A percentile compares a stretch with the other conserved stretches of the same genome.
Evolutionary conservation across 2,888 invertebrate genomes (phyloP).

Genomic region (Nesidiocoris tenuis): DNA sequence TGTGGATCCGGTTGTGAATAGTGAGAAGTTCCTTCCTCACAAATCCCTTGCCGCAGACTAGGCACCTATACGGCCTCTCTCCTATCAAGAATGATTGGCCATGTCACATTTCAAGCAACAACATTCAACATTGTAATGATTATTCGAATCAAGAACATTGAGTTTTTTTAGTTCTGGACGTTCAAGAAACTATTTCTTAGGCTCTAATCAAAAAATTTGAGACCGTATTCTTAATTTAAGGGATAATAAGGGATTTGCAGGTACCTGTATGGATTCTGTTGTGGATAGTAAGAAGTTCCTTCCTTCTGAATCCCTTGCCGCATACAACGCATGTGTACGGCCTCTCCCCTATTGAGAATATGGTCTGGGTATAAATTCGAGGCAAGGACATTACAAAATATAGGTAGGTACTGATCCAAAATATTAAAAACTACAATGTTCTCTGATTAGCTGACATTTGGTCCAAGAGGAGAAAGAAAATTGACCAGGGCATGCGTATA

Average conservation of each 20-base stretch:
- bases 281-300: slow-evolving; percentile 54
- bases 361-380: background rate
- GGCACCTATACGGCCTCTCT: slow-evolving; percentile 52
- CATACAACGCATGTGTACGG: slow-evolving; percentile 52
- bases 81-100: slow-evolving; percentile 37
- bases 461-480: background rate
- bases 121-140: no score
- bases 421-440: background rate
- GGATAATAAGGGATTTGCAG: background rate
- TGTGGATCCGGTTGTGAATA: slow-evolving; percentile 54
- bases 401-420: no score
- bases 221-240: background rate
- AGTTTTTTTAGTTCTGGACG: no score
- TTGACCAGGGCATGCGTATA: background rate
- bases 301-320: slow-evolving; percentile 54
- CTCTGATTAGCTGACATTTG: background rate
- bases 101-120: background rate
- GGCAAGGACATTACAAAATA: background rate
- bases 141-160: no score
- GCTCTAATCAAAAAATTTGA: no score
- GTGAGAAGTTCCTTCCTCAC: slow-evolving; percentile 54
- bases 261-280: slow-evolving; percentile 53
- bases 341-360: slow-evolving; percentile 50
- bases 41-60: slow-evolving; percentile 53
- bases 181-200: no score